These are phyloP conservation scores for Tribolium castaneum DNA, from an alignment of 1,140 invertebrate species.

Conservation along the genomic window DNA sequence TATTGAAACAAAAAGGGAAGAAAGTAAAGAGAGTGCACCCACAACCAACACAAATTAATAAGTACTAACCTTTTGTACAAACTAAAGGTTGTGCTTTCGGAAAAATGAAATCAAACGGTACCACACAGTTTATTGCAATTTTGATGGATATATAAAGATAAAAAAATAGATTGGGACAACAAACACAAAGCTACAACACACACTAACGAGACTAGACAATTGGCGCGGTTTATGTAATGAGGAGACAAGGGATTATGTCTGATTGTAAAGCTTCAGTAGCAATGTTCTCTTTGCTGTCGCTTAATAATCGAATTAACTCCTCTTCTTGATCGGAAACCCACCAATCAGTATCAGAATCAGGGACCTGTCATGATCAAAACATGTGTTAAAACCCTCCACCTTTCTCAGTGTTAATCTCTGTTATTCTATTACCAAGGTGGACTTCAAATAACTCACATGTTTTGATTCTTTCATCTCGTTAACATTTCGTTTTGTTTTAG, in stretches of 20 bases:
- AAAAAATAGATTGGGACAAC: constrained; percentile 30
- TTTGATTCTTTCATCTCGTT: constrained; percentile 51
- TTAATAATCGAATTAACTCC: constrained; percentile 77
- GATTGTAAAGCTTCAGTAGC: constrained; percentile 60
- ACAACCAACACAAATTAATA: constrained; percentile 44
- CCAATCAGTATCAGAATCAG: constrained; percentile 79
- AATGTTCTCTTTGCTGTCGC: constrained; percentile 63
- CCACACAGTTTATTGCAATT: constrained; percentile 33
- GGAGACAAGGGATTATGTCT: constrained; percentile 60
- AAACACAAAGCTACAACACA: constrained; percentile 16
- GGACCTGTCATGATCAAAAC: constrained; percentile 64
- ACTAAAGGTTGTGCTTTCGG: constrained; percentile 6
- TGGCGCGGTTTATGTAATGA: constrained; percentile 53
- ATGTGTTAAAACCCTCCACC: constrained; percentile 58
- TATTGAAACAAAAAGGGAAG: constrained; percentile 35
- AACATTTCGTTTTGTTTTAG: constrained; percentile 30
- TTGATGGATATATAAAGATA: constrained; percentile 37
- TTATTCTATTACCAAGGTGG: constrained; percentile 48
- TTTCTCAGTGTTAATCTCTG: constrained; percentile 20
- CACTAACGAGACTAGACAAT: constrained; percentile 38
- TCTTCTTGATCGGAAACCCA: constrained; percentile 85
- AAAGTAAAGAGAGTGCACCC: constrained; percentile 31
- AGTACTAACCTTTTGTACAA: constrained; percentile 26
- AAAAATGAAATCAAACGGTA: constrained; percentile 4
- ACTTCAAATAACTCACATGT: constrained; percentile 61